Evolutionary conservation across 2,888 invertebrate genomes (phyloP), one percentile per base, ranked within the genome.

Genomic region (Mesorhabditis spiculigera): DNA sequence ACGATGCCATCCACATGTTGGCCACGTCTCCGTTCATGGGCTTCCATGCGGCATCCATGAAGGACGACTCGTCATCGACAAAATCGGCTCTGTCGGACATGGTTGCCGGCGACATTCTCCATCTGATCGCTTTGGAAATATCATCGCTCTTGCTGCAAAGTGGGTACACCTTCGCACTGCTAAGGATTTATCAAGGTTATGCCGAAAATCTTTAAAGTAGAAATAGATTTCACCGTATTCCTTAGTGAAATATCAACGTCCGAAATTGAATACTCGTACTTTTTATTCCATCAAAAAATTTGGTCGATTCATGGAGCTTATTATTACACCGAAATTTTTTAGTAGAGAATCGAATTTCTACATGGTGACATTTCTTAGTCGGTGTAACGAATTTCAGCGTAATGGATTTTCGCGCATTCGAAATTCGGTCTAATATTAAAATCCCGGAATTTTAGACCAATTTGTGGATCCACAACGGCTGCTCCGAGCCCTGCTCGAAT

Each of bases 41-140:
- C 62, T 68, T 71, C 4, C 70, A 71, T 28, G 63, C 73, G 4
- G 63, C 66, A n/a, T 50, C 58, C 10, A 13, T 50, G n/a, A 50
- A 50, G 58, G 58, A 50, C n/a, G 58, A 50, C n/a, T 50, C 58
- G 10, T 13, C 58, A 13, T 50, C 58, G n/a, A 50, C 58, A 13
- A 10, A n/a, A 50, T 10, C 58, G 10, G 58, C 58, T 50, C 8
- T 50, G 10, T 50, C 58, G 10, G 58, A 50, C 8, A 76, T 78
- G 76, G 77, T 83, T 65, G 75, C 78, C 45, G 81, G 83, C n/a
- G 75, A 81, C 50, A 80, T 84, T 65, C 76, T 84, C 28, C 80
- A 84, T 70, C 71, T 84, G 58, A 71, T 78, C 5, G 84, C 84
- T 6, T 71, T 84, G 6, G 84, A 84, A 73, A 73, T 83, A 41